Evolutionary conservation across 2,888 invertebrate species (phyloP).

Genomic region (Cheilosia impressa): DNA sequence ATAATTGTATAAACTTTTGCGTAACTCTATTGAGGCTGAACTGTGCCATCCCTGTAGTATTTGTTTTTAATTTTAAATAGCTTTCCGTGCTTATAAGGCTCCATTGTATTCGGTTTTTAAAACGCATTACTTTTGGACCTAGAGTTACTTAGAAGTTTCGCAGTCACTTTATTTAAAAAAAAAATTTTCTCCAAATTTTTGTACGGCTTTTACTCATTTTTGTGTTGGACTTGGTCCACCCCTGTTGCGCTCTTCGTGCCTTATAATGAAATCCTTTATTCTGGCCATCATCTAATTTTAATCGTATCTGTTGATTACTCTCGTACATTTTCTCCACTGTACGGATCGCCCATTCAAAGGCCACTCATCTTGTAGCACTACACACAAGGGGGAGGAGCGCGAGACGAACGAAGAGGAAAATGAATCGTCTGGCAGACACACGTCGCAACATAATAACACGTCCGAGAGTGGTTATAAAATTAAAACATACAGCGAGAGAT

Average conservation of each 20-base stretch:
- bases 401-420: conserved; percentile 56
- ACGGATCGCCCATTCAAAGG: conserved; percentile 30
- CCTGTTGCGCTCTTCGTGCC: conserved; percentile 11
- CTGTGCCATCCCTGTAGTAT: too few relatives aligned
- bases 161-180: too few relatives aligned
- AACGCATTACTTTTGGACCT: neutral
- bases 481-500: conserved; percentile 77
- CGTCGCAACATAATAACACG: conserved; percentile 78
- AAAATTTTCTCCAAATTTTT: too few relatives aligned
- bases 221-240: neutral
- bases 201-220: too few relatives aligned
- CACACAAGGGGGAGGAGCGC: neutral
- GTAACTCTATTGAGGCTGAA: too few relatives aligned
- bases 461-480: conserved; percentile 77
- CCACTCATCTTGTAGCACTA: conserved; percentile 19
- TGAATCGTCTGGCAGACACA: conserved; percentile 78
- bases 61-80: too few relatives aligned
- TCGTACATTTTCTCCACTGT: conserved; percentile 55
- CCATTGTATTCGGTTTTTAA: neutral
- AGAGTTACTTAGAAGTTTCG: neutral
- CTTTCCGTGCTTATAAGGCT: too few relatives aligned
- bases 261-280: conserved; percentile 66
- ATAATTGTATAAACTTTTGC: too few relatives aligned
- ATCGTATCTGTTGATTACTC: conserved; percentile 74
- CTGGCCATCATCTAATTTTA: conserved; percentile 72